Base-by-base conservation (phyloP, 2,888 invertebrate genomes). In the Geophilus truncorum region DNA sequence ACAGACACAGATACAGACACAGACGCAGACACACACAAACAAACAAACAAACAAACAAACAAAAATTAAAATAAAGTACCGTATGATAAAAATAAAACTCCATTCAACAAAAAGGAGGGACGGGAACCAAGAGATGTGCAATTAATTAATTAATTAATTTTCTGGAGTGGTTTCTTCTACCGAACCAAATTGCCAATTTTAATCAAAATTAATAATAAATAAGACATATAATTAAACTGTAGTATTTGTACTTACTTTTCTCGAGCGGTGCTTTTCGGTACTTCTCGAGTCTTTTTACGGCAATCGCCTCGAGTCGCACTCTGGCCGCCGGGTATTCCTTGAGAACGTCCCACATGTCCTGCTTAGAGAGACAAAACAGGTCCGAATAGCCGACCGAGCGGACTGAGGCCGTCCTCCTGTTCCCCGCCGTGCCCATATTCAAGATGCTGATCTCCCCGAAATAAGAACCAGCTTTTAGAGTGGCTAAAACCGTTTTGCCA, bases 381-480 rank as follows among this genome's bases (percentile, higher is more conserved):
- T 98, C 98, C 88, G 97, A 97, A 90, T 98, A 98, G 85, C 98
- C 98, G 83, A 98, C 98, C 82, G 97, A 98, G 85, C 96, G 92
- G 85, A 98, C 98, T 86, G 97, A 97, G 84, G 98, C 98, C 87
- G 98, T 98, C 88, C 98, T 92, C 87, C 98, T 92, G 90, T 98
- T 98, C 87, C 98, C 98, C 92, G 97, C 97, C 88, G 97, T 97
- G 90, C 98, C 98, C 96, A 97, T 96, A 92, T 97, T 97, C 89
- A 98, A 93, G 90, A 98, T 97, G 90, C 96, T 96, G 90, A 98
- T 98, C 91, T 98, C 98, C 87, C 98, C 98, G 90, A 98, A 98
- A 92, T 98, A 98, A 89, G 97, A 97, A 89, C 98, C 98, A 86
- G 98, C 97, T 89, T 96, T 96, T 87, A 98, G 92, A 84, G 97